A percentile compares a stretch with the other conserved stretches of the same genome.
These are phyloP conservation scores for Procavia capensis DNA, from an alignment of 2,113 vertebrate genomes.

Conservation along the genomic window DNA sequence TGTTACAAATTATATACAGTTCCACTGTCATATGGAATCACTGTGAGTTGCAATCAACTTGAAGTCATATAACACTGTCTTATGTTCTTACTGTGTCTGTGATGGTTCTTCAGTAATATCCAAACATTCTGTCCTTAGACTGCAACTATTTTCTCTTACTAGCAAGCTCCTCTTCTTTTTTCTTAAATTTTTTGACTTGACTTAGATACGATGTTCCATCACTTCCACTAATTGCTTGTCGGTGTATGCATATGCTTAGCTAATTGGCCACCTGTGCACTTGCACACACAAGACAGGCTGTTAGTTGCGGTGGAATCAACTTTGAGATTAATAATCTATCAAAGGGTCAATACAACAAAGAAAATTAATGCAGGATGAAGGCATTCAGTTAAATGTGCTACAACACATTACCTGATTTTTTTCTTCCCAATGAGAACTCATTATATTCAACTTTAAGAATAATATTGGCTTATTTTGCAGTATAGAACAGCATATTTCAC, in stretches of 20 bases:
- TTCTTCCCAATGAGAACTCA: not conserved
- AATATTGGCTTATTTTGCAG: constrained; percentile 12
- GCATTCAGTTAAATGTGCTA: not conserved
- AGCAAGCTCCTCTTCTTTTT: not conserved
- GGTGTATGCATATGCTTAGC: not conserved
- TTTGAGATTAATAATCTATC: not conserved
- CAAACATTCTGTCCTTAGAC: not conserved
- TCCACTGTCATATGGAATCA: too few relatives aligned
- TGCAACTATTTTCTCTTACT: not conserved
- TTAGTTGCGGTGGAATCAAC: not conserved
- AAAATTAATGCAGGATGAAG: constrained; percentile 41
- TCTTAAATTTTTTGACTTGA: not conserved
- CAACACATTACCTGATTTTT: not conserved
- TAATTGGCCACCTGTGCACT: not conserved
- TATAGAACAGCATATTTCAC: constrained; percentile 23
- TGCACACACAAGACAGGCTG: not conserved
- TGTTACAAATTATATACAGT: not conserved
- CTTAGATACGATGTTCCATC: not conserved
- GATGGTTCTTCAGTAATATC: not conserved
- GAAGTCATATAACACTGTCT: not conserved
- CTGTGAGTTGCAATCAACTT: not conserved
- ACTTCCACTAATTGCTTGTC: not conserved
- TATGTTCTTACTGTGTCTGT: not conserved
- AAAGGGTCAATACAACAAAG: not conserved
- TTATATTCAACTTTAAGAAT: constrained; percentile 30